Evolutionary conservation across 2,113 vertebrate species (phyloP), one percentile per base, ranked within the genome.

Genomic region (Corythoichthys intestinalis): DNA sequence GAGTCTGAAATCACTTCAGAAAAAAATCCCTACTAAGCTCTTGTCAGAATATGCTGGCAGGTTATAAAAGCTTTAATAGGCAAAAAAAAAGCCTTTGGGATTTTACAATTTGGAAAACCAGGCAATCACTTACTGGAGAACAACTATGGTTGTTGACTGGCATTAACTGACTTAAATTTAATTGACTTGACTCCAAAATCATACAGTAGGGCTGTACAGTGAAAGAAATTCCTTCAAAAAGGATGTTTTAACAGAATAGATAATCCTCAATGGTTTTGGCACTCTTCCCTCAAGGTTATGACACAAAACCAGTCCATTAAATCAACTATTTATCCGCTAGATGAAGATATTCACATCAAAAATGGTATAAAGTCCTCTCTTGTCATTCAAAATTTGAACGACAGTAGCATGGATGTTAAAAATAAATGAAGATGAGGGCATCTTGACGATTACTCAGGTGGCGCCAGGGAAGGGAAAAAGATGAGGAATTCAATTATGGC

Each of bases 401-500:
- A 73, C 69, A 64, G 72, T n/a, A 52, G 66, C 57, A 69, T 8
- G 65, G 52, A 69, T 72, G 72, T 35, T 77, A 67, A 75, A 74
- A 88, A 83, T 79, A 82, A 74, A 68, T 72, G 52, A 67, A 72
- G 78, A 75, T 79, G 69, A 77, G 71, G 71, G 70, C 68, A 63
- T 76, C 65, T 66, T 1, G 7, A 35, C 60, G 62, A 76, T 78
- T 76, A 80, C 67, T 63, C 58, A 63, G 73, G 56, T 58, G 53
- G 53, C 3, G 34, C 2, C 4, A 28, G 54, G 17, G 17, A 4
- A 8, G 7, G 13, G 46, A 74, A 75, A 83, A 79, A 83, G 73
- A 67, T 62, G 56, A 69, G 13, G 77, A 83, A 85, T 85, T 87
- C 78, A 88, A 84, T 87, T 87, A 86, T 77, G 68, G 63, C 57